These are phyloP conservation scores for Psylliodes chrysocephalus DNA, from an alignment of 2,888 invertebrate species.

Conservation along the genomic window DNA sequence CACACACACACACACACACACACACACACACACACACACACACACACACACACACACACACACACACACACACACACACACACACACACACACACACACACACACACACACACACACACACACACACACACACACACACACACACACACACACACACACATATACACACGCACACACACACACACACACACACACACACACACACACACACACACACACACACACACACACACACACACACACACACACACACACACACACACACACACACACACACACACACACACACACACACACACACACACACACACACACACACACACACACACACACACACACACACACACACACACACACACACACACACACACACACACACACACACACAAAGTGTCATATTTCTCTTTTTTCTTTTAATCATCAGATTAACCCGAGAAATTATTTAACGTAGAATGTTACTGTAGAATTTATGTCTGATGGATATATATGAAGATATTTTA, in stretches of 20 bases:
- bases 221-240: not conserved
- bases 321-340: too few relatives aligned
- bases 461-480: too few relatives aligned
- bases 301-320: too few relatives aligned
- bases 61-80: constrained; percentile 2
- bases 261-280: too few relatives aligned
- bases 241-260: constrained; percentile 1
- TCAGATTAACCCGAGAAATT: too few relatives aligned
- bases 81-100: constrained; percentile 2
- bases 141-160: constrained; percentile 2
- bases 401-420: too few relatives aligned
- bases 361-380: too few relatives aligned
- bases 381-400: too few relatives aligned
- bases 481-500: too few relatives aligned
- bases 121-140: constrained; percentile 2
- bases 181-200: constrained; percentile 2
- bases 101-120: not conserved
- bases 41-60: not conserved
- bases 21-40: constrained; percentile 2
- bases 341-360: too few relatives aligned
- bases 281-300: too few relatives aligned
- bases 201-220: constrained; percentile 2
- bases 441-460: too few relatives aligned
- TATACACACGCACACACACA: not conserved
- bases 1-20: constrained; percentile 2